A percentile compares a stretch with the other conserved stretches of the same genome.
Conservation (phyloP, 2,797 vertebrate genomes). For the Coregonus ussuriensis region DNA sequence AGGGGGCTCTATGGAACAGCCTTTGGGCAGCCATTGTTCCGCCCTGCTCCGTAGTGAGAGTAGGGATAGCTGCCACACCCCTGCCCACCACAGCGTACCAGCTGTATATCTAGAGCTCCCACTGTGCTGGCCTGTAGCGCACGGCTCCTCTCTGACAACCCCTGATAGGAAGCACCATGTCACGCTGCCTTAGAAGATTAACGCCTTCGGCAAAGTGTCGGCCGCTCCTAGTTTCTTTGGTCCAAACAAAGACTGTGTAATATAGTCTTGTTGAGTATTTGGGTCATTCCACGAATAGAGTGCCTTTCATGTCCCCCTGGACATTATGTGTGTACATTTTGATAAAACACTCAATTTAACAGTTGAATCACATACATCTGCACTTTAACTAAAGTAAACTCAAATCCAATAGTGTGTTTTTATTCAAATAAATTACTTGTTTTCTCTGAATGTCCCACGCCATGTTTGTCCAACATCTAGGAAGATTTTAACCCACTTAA, state of each 20-base stretch:
- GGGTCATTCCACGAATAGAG: background rate
- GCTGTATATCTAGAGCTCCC: constrained; percentile 49
- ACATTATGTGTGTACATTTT: background rate
- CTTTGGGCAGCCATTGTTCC: constrained; percentile 37
- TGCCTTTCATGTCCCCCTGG: background rate
- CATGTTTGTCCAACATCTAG: background rate
- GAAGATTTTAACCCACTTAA: too few species aligned
- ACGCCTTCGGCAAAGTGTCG: background rate
- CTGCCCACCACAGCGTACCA: constrained; percentile 47
- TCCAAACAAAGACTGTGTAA: background rate
- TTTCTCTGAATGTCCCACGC: background rate
- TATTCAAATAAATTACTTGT: background rate
- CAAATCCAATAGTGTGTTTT: background rate
- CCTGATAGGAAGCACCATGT: constrained; percentile 32
- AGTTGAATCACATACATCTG: background rate
- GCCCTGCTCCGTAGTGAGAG: constrained; percentile 43
- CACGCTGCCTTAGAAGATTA: constrained; percentile 27
- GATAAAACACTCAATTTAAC: background rate
- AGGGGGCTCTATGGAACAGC: constrained; percentile 20
- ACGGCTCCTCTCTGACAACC: constrained; percentile 54
- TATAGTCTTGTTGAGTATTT: background rate
- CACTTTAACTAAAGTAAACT: background rate
- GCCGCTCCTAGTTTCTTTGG: background rate
- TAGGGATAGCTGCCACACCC: constrained; percentile 55
- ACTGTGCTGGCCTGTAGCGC: constrained; percentile 33